Evolutionary conservation across 2,888 invertebrate species (phyloP).

Genomic region (Podabrus alpinus): DNA sequence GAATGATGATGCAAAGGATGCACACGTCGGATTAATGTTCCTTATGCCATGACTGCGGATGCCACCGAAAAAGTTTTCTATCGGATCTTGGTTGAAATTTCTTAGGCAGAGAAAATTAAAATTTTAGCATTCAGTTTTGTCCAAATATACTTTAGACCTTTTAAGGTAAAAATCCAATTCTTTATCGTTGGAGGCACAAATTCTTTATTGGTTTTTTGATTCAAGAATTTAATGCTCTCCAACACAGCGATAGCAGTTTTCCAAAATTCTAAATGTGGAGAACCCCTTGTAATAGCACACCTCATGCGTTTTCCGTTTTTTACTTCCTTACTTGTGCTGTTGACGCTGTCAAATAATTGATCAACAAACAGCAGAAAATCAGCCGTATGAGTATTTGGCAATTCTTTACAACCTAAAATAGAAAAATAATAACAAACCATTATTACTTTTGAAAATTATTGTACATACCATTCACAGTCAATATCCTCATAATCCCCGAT

Average conservation of each 20-base stretch:
- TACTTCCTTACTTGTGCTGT: background rate
- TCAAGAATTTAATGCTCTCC: background rate
- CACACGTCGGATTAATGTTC: no score
- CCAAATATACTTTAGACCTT: background rate
- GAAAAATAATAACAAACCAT: no score
- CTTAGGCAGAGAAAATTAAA: background rate
- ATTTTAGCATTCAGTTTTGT: background rate
- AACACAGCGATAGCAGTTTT: background rate
- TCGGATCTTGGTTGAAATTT: conserved; percentile 28
- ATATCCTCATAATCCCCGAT: no score
- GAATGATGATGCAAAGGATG: no score
- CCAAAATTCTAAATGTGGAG: no score
- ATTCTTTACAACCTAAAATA: no score
- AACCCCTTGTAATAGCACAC: background rate
- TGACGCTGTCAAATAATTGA: background rate
- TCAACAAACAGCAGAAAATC: background rate
- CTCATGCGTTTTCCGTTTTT: background rate
- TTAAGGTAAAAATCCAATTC: background rate
- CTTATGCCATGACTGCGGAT: no score
- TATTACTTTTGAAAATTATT: no score
- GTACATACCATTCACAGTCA: no score
- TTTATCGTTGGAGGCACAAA: no score
- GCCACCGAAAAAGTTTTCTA: conserved; percentile 32
- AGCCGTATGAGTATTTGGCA: background rate
- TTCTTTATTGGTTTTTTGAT: background rate